Evolutionary conservation across 2,888 invertebrate species (phyloP).

Genomic region (Eledone cirrhosa): DNA sequence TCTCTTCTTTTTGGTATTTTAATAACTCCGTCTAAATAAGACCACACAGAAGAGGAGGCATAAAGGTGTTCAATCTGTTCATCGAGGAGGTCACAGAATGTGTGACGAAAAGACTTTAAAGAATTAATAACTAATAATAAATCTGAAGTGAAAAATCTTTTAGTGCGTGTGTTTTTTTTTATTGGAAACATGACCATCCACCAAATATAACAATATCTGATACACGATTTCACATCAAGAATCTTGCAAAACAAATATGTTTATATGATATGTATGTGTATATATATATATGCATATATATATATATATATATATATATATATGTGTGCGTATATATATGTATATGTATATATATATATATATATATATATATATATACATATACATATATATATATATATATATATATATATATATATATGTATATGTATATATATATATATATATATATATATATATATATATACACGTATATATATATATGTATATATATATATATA

Average conservation of each 20-base stretch:
- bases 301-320: background rate
- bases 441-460: conserved; percentile 2
- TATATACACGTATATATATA: background rate
- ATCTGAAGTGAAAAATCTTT: too few species aligned
- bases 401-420: background rate
- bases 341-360: background rate
- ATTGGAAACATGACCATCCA: too few species aligned
- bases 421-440: background rate
- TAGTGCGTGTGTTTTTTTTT: too few species aligned
- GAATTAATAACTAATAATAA: too few species aligned
- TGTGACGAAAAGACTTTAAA: too few species aligned
- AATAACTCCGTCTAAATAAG: background rate
- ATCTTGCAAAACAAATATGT: too few species aligned
- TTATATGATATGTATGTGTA: background rate
- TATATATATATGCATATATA: background rate
- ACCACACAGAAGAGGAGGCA: too few species aligned
- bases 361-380: conserved; percentile 2
- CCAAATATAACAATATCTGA: too few species aligned
- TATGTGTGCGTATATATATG: background rate
- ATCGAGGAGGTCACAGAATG: too few species aligned
- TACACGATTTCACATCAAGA: too few species aligned
- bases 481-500: conserved; percentile 5
- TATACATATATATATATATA: background rate
- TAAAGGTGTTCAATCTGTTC: too few species aligned
- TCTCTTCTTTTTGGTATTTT: background rate